phyloP scores from a whole-genome alignment of 1,140 invertebrate genomes.

The Eumeta japonica region DNA sequence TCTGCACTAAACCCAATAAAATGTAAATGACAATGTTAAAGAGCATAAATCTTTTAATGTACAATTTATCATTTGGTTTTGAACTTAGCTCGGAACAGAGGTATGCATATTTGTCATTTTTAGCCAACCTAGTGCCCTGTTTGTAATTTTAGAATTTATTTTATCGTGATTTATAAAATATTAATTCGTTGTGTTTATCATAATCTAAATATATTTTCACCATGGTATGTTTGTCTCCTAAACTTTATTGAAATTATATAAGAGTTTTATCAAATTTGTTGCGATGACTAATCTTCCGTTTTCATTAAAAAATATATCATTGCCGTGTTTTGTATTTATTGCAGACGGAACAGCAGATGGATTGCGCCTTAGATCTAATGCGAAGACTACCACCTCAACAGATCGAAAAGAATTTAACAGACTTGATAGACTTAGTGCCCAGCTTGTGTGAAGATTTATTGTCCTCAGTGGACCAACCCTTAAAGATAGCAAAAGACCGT shows the following conservation, averaged over 20 bases:
- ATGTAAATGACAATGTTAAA: too few relatives aligned
- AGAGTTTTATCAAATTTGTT: conserved; percentile 37
- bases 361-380: conserved; percentile 98
- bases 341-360: conserved; percentile 95
- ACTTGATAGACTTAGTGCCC: conserved; percentile 96
- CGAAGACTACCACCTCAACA: conserved; percentile 96
- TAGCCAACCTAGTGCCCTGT: too few relatives aligned
- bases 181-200: conserved; percentile 6
- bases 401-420: conserved; percentile 97
- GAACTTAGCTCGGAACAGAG: too few relatives aligned
- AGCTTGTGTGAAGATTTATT: conserved; percentile 94
- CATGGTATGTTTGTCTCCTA: conserved; percentile 28
- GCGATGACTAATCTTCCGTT: conserved; percentile 49
- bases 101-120: too few relatives aligned
- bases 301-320: neutral
- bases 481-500: conserved; percentile 96
- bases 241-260: conserved; percentile 4
- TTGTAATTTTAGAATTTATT: too few relatives aligned
- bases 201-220: conserved; percentile 7
- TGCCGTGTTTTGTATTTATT: conserved; percentile 29
- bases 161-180: too few relatives aligned
- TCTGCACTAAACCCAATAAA: too few relatives aligned
- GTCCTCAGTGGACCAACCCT: conserved; percentile 96
- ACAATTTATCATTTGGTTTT: too few relatives aligned
- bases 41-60: too few relatives aligned